Evolutionary conservation across 2,797 vertebrate species (phyloP).

Genomic region (Hapalemur alaotrensis): DNA sequence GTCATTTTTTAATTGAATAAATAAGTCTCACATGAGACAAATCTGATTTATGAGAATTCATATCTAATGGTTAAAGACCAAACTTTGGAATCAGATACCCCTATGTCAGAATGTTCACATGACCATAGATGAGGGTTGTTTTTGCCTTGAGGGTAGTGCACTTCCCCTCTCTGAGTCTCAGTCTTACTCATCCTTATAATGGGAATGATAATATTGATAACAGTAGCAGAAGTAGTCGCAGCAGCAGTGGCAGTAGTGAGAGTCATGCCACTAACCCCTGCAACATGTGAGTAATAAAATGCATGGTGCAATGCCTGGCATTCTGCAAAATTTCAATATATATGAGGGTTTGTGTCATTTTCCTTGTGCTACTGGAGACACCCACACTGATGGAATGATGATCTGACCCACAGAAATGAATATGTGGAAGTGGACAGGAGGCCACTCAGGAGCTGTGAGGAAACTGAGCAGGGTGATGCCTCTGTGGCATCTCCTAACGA

Average conservation of each 20-base stretch:
- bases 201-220: background rate
- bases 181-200: background rate
- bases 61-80: background rate
- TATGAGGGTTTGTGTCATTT: background rate
- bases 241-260: background rate
- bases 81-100: background rate
- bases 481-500: background rate
- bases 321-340: background rate
- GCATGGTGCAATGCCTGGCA: background rate
- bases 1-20: background rate
- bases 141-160: background rate
- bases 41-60: background rate
- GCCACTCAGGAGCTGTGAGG: accelerated
- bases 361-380: background rate
- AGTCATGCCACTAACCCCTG: background rate
- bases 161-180: background rate
- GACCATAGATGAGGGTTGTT: background rate
- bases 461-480: accelerated
- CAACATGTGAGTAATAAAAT: too few species aligned
- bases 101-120: background rate
- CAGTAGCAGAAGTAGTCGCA: too few species aligned
- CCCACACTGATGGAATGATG: background rate
- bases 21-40: background rate
- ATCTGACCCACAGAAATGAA: background rate
- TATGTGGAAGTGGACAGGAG: background rate